Base-by-base conservation (phyloP, 1,140 invertebrate species). In the Dendroctonus ponderosae region DNA sequence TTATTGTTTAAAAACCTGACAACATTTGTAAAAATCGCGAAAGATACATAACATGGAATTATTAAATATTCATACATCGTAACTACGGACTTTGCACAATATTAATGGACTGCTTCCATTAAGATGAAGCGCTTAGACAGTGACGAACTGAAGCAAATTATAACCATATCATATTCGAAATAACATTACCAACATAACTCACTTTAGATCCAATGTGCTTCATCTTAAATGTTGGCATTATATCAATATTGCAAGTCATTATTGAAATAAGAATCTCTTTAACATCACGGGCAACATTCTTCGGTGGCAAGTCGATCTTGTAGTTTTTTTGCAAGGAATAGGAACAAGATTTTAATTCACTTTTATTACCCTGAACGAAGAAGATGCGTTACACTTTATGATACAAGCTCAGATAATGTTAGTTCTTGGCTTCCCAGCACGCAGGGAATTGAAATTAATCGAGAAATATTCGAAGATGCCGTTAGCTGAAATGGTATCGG, bases 301-400 rank as follows among this genome's bases (percentile, higher is more conserved):
- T 46, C 15, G 49, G 38, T 60, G 58, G 58, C 46, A 49, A 60
- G 58, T 46, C 15, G 40, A 12, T 44, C 40, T 38, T 37, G 15
- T 48, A 38, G 9, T 48, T 60, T 60, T 60, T 49, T 48, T n/a
- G 37, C 42, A 12, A 49, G 58, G 43, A 60, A 60, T 15, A 26
- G n/a, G 39, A 44, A 58, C 56, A 49, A 49, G 58, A 60, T 49
- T 60, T 53, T 60, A 48, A 60, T 60, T 60, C 49, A 60, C 8
- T 60, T 60, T 60, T 60, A 60, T 60, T 60, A 49, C 14, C 26
- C 43, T 11, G 58, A 60, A 39, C 58, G 44, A 48, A 7, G 43
- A 49, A 60, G 58, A 48, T 60, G 58, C 58, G 58, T 60, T 60
- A 49, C 58, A 60, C 38, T 60, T 60, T 60, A 60, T 60, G 58